Base-by-base conservation (phyloP, 2,113 vertebrate species). In the Sitta europaea region DNA sequence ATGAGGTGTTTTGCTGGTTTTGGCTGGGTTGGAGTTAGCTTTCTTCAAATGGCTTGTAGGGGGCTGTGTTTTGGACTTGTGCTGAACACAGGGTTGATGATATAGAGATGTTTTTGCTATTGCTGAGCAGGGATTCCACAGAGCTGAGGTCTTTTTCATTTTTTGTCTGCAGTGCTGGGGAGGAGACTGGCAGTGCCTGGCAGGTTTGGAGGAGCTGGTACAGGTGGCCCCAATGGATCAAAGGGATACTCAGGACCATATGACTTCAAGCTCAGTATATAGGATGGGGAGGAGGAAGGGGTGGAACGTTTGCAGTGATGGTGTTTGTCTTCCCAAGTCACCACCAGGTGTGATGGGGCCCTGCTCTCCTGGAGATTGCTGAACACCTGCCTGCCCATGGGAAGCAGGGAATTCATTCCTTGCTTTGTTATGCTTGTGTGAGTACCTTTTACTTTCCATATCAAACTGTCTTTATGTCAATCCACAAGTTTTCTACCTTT, bases 271-370 rank as follows among this genome's bases (percentile, higher is more conserved):
- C 7, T 47, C 14, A 35, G 40, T 7, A 22, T 15, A 47, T 31
- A 54, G 54, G 25, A n/a, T 12, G 40, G n/a, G 33, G 24, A 33
- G 25, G 33, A 43, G n/a, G n/a, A 63, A 63, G 8, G 3, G 5
- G 9, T 8, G 19, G 10, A 4, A n/a, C 0, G 0, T n/a, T 59
- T 81, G 24, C 1, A 53, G 20, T 18, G 61, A 40, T 47, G n/a
- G 6, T 0, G 0, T 35, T 61, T 74, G 7, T 19, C 29, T 54
- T 47, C 61, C 21, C 40, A 31, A 35, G 9, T 47, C 38, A 75
- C 21, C 0, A 0, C 2, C 14, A 9, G 10, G 18, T 12, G 6
- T 23, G n/a, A 31, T 15, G 21, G 11, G 29, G 5, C 20, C 16
- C n/a, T 66, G 28, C 16, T 38, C 11, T 45, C 24, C 62, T 75